Evolutionary conservation across 2,113 vertebrate species (phyloP).

Genomic region (Laticauda laticaudata): DNA sequence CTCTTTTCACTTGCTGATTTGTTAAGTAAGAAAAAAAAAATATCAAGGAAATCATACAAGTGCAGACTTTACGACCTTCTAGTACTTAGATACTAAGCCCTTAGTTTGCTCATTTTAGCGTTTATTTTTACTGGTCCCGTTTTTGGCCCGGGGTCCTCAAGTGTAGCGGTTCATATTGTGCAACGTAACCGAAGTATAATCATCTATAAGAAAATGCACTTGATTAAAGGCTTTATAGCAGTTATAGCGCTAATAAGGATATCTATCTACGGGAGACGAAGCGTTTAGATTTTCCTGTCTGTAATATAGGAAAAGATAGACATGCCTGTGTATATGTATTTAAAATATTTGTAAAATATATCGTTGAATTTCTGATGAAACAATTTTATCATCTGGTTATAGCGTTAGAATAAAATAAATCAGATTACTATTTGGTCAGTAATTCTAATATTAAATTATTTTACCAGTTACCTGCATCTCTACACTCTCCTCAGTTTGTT

Average conservation of each 20-base stretch:
- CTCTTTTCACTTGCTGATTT: not conserved
- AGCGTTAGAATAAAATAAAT: not conserved
- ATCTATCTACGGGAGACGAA: not conserved
- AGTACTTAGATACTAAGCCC: not conserved
- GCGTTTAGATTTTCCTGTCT: not conserved
- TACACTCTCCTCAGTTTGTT: not conserved
- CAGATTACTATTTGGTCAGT: not conserved
- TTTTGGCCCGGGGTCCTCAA: not conserved
- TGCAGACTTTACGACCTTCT: not conserved
- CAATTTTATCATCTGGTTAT: not conserved
- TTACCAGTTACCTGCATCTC: not conserved
- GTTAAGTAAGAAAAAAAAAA: not conserved
- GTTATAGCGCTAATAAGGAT: not conserved
- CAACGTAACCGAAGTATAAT: not conserved
- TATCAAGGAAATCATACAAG: not conserved
- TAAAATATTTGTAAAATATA: not conserved
- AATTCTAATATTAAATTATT: not conserved
- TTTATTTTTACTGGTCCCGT: not conserved
- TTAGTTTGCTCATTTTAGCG: not conserved
- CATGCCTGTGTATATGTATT: no score
- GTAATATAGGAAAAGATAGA: not conserved
- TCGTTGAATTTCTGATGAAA: not conserved
- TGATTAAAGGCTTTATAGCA: not conserved
- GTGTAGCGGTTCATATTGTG: fast-evolving
- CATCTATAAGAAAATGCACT: not conserved